phyloP scores from a whole-genome alignment of 2,888 invertebrate species.

The Rhorus exstirpatorius region DNA sequence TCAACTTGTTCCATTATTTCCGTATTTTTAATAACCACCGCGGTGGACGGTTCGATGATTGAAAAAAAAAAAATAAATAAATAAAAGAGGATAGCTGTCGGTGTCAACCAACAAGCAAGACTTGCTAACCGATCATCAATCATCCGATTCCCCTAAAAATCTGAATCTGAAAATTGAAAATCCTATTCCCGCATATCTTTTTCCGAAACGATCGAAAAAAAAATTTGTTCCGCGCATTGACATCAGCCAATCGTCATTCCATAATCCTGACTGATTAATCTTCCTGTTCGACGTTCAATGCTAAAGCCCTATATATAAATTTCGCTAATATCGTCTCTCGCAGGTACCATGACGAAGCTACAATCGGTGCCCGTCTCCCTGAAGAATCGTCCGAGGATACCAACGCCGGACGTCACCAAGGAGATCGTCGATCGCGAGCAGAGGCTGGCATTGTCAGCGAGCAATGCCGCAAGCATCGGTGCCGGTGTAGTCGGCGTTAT shows the following conservation, averaged over 20 bases:
- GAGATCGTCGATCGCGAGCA: slow-evolving; percentile 92
- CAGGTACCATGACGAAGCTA: slow-evolving; percentile 89
- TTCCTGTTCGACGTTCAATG: no score
- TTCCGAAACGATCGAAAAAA: no score
- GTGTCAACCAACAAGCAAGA: neutral
- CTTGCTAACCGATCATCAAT: no score
- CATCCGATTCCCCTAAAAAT: no score
- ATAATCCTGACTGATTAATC: no score
- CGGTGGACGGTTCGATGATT: slow-evolving; percentile 5
- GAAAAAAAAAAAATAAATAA: neutral
- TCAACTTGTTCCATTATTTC: slow-evolving; percentile 11
- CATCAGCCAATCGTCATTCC: no score
- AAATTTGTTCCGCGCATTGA: no score
- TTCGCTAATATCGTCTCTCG: neutral
- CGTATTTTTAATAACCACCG: slow-evolving; percentile 27
- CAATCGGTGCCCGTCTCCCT: slow-evolving; percentile 90
- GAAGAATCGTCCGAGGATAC: slow-evolving; percentile 94
- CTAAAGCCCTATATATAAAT: no score
- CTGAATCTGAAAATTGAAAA: no score
- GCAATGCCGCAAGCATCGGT: slow-evolving; percentile 85
- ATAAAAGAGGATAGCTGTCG: neutral
- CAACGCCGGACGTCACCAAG: slow-evolving; percentile 95
- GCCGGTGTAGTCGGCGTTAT: slow-evolving; percentile 91
- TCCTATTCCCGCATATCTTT: no score
- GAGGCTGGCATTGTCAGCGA: slow-evolving; percentile 87